phyloP scores from a whole-genome alignment of 1,140 invertebrate genomes.

The Zelostemma sp. region DNA sequence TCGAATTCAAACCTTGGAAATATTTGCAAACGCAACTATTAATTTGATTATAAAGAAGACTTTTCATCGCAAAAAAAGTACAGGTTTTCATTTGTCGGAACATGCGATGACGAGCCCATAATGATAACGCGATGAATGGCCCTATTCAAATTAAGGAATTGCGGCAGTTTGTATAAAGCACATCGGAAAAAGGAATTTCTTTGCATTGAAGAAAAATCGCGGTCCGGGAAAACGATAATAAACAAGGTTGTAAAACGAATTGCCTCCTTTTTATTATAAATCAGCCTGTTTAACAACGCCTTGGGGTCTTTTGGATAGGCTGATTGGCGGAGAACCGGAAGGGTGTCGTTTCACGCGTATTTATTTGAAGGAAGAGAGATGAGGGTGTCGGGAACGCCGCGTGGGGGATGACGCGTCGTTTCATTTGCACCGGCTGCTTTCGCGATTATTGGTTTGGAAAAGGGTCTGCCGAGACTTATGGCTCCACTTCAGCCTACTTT shows the following conservation, averaged over 20 bases:
- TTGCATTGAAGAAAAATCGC: slow-evolving; percentile 14
- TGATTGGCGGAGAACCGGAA: slow-evolving; percentile 36
- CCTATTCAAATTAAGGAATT: slow-evolving; percentile 6
- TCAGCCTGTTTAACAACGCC: slow-evolving; percentile 34
- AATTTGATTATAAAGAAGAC: no score
- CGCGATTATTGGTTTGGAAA: slow-evolving; percentile 29
- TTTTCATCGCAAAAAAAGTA: no score
- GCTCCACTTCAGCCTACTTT: no score
- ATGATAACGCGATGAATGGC: not conserved
- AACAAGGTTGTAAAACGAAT: slow-evolving; percentile 43
- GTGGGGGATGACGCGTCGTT: slow-evolving; percentile 30
- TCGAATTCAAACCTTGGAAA: no score
- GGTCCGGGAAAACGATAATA: slow-evolving; percentile 25
- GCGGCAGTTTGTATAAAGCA: not conserved
- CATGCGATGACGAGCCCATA: not conserved
- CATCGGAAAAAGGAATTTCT: not conserved
- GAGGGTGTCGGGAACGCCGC: slow-evolving; percentile 38
- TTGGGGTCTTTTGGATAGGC: slow-evolving; percentile 13
- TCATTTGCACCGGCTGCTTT: slow-evolving; percentile 36
- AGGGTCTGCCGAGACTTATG: slow-evolving; percentile 29
- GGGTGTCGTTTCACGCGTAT: slow-evolving; percentile 48
- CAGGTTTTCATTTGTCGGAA: no score
- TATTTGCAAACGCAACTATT: no score
- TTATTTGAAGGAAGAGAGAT: slow-evolving; percentile 51
- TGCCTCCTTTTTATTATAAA: slow-evolving; percentile 39